These are phyloP conservation scores for Sturmia bella DNA, from an alignment of 2,888 invertebrate species.

Conservation along the genomic window DNA sequence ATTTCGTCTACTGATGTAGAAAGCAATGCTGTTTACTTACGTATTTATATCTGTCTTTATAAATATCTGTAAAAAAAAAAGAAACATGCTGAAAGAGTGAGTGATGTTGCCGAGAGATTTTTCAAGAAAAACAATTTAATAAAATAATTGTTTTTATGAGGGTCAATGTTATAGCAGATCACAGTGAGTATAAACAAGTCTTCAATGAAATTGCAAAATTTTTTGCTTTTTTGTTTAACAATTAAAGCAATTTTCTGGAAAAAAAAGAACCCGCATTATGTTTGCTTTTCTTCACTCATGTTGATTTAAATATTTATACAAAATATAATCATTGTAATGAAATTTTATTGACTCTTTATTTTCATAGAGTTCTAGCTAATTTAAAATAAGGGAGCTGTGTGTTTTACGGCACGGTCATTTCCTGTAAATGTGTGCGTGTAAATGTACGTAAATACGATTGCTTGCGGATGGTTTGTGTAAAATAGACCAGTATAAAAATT, in stretches of 20 bases:
- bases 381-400: constrained; percentile 21
- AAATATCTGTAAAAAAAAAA: too few species aligned
- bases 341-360: constrained; percentile 46
- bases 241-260: constrained; percentile 18
- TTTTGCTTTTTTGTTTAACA: neutral
- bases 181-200: neutral
- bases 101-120: too few species aligned
- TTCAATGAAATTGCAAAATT: neutral
- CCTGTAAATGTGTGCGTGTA: constrained; percentile 27
- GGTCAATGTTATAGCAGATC: too few species aligned
- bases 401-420: constrained; percentile 34
- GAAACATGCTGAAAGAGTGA: too few species aligned
- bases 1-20: too few species aligned
- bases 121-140: too few species aligned
- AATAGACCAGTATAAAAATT: constrained; percentile 55
- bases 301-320: constrained; percentile 33
- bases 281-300: neutral
- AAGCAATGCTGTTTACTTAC: too few species aligned
- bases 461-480: neutral
- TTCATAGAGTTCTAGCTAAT: constrained; percentile 36
- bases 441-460: neutral
- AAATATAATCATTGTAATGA: constrained; percentile 30
- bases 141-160: too few species aligned
- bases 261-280: constrained; percentile 47
- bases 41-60: too few species aligned